Evolutionary conservation across 2,888 invertebrate species (phyloP).

Genomic region (Ornithoptera priamus): DNA sequence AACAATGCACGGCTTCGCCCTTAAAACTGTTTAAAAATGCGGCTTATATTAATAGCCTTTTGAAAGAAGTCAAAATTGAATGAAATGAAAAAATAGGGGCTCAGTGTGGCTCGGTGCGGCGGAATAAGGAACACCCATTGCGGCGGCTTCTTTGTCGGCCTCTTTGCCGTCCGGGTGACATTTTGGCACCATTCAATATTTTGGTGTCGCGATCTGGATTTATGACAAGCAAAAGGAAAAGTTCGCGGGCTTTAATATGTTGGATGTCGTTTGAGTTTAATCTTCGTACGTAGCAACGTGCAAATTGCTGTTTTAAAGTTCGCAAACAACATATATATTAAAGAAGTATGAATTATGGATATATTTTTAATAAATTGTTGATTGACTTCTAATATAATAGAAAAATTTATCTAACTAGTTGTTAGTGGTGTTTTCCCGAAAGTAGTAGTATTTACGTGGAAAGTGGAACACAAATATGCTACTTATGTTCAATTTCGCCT

Average conservation of each 20-base stretch:
- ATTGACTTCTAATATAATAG: background rate
- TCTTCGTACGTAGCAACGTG: conserved; percentile 10
- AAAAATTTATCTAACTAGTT: background rate
- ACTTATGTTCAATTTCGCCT: too few species aligned
- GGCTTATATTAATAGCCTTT: conserved; percentile 80
- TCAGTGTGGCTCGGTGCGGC: conserved; percentile 52
- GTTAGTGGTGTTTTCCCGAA: background rate
- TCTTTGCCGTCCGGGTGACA: conserved; percentile 75
- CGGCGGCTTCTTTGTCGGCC: conserved; percentile 74
- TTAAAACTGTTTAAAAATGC: conserved; percentile 76
- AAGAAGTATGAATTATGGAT: background rate
- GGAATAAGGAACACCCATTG: conserved; percentile 75
- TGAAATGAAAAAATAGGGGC: conserved; percentile 78
- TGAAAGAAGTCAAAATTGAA: conserved; percentile 80
- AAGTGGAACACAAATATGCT: too few species aligned
- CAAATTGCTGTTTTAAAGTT: conserved; percentile 1
- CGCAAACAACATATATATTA: background rate
- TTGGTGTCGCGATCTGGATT: conserved; percentile 76
- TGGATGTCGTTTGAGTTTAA: conserved; percentile 18
- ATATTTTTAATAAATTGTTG: background rate
- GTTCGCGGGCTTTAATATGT: conserved; percentile 47
- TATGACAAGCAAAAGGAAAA: conserved; percentile 70
- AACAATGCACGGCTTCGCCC: conserved; percentile 73
- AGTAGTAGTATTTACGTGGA: too few species aligned
- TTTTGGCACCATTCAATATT: conserved; percentile 80